Evolutionary conservation across 2,797 vertebrate species (phyloP).

Genomic region (Epinephelus coioides): DNA sequence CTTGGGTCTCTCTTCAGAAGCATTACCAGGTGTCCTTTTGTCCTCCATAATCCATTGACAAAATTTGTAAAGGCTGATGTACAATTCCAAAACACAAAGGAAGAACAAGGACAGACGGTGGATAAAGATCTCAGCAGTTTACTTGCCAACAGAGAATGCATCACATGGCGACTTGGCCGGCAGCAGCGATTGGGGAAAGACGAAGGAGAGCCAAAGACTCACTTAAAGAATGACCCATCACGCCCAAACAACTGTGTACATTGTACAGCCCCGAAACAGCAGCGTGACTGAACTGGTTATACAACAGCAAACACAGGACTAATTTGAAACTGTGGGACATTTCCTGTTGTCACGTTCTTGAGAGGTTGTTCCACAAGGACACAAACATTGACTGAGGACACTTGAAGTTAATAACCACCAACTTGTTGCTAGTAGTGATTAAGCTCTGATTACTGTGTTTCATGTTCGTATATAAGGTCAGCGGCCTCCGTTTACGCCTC

Average conservation of each 20-base stretch:
- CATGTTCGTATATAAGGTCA: slow-evolving; percentile 10
- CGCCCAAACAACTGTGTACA: slow-evolving; percentile 9
- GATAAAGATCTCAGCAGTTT: slow-evolving; percentile 29
- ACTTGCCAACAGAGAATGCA: slow-evolving; percentile 20
- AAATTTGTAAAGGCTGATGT: not conserved
- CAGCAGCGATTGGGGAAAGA: not conserved
- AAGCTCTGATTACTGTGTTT: slow-evolving; percentile 23
- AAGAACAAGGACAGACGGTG: not conserved
- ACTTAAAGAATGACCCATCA: slow-evolving; percentile 41
- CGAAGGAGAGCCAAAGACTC: slow-evolving; percentile 25
- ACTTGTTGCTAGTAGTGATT: slow-evolving; percentile 7
- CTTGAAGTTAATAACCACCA: slow-evolving; percentile 26
- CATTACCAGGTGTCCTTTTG: not conserved
- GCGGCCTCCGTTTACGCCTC: slow-evolving; percentile 12
- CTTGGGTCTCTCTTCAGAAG: slow-evolving; percentile 13
- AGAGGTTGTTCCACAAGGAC: slow-evolving; percentile 13
- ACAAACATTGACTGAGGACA: slow-evolving; percentile 1
- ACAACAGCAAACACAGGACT: not conserved
- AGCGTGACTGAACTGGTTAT: not conserved
- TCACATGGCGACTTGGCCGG: slow-evolving; percentile 20
- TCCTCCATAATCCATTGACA: slow-evolving; percentile 15
- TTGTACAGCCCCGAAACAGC: slow-evolving; percentile 14
- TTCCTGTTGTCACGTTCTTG: not conserved
- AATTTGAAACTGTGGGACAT: not conserved
- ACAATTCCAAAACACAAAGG: not conserved